Percentiles rank a stretch among this genome's conserved stretches.
phyloP scores from a whole-genome alignment of 1,140 invertebrate genomes.

The Popillia japonica region DNA sequence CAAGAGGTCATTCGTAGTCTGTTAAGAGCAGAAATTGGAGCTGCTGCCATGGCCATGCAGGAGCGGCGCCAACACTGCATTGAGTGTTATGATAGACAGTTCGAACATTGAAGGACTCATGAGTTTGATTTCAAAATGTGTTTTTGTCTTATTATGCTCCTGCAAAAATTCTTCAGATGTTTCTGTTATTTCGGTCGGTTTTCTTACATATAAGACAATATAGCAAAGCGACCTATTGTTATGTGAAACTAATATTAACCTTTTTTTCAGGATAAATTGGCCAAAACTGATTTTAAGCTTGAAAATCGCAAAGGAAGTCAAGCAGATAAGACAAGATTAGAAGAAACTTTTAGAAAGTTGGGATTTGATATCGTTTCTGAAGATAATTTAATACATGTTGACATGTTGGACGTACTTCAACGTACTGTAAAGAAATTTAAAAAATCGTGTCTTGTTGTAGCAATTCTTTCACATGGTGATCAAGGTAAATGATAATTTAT shows the following conservation, averaged over 20 bases:
- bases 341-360: conserved; percentile 47
- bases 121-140: no score
- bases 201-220: no score
- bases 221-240: no score
- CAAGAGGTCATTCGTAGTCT: no score
- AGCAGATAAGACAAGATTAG: conserved; percentile 48
- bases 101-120: no score
- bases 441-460: conserved; percentile 54
- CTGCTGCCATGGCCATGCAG: no score
- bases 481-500: conserved; percentile 42
- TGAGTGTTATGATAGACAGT: no score
- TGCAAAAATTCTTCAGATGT: no score
- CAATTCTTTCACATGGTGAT: conserved; percentile 54
- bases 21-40: no score
- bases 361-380: conserved; percentile 47
- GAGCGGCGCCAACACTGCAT: no score
- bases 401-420: conserved; percentile 46
- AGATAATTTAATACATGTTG: conserved; percentile 47
- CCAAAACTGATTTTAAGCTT: conserved; percentile 41
- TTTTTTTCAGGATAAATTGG: conserved; percentile 47
- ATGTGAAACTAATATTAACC: neutral
- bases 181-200: no score
- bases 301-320: conserved; percentile 50
- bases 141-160: no score
- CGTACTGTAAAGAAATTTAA: conserved; percentile 40